phyloP scores from a whole-genome alignment of 2,888 invertebrate species.

The Drosophila antonietae region DNA sequence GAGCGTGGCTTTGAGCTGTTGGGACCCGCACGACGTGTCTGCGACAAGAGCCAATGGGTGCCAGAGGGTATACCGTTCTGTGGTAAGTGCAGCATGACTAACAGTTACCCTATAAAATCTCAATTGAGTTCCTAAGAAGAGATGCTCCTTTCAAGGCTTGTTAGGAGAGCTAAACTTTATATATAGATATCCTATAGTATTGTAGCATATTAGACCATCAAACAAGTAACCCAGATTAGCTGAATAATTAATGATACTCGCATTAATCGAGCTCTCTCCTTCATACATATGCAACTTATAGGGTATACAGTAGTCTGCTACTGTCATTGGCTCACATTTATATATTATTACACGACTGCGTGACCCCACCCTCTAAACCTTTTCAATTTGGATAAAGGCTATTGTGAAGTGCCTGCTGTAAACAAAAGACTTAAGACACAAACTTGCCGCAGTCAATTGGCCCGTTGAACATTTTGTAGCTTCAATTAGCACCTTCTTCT shows the following conservation, averaged over 20 bases:
- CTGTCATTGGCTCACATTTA: not conserved
- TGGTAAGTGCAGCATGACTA: conserved; percentile 88
- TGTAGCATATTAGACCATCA: not conserved
- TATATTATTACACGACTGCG: not conserved
- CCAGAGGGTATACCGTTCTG: conserved; percentile 97
- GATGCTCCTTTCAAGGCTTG: not conserved
- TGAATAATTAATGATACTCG: not conserved
- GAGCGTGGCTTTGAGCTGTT: conserved; percentile 95
- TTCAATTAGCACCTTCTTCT: conserved; percentile 70
- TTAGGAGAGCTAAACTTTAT: not conserved
- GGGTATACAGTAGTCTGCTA: not conserved
- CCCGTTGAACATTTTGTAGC: conserved; percentile 15
- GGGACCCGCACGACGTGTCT: conserved; percentile 93
- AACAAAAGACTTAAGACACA: conserved; percentile 68
- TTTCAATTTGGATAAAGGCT: conserved; percentile 5
- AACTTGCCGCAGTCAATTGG: conserved; percentile 45
- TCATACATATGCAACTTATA: not conserved
- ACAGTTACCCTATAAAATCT: not conserved
- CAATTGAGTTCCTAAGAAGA: not conserved
- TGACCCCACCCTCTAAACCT: not conserved
- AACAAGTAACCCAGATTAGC: not conserved
- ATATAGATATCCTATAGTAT: not conserved
- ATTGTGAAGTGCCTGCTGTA: conserved; percentile 4
- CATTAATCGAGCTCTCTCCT: not conserved
- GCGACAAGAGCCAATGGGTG: conserved; percentile 92